Evolutionary conservation across 2,113 vertebrate species (phyloP).

Genomic region (Apeltes quadracus): DNA sequence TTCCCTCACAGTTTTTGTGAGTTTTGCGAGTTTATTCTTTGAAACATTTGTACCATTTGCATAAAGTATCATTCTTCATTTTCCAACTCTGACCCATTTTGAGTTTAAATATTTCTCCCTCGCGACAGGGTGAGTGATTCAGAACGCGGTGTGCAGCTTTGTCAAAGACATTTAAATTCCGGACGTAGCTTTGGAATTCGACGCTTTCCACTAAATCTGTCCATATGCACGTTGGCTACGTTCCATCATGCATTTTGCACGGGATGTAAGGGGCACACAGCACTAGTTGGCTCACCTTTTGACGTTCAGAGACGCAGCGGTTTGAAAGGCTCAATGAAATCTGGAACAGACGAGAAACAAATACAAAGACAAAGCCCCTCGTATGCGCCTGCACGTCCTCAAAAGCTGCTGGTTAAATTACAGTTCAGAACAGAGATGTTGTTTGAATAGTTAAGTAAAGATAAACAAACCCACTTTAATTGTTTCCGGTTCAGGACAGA

Average conservation of each 20-base stretch:
- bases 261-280: conserved; percentile 11
- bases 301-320: conserved; percentile 1
- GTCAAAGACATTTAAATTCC: conserved; percentile 38
- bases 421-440: conserved; percentile 12
- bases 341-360: conserved; percentile 41
- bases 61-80: conserved; percentile 8
- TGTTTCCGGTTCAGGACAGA: not conserved
- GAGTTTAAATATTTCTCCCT: conserved; percentile 66
- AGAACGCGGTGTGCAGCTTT: conserved; percentile 23
- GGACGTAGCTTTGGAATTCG: conserved; percentile 29
- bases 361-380: conserved; percentile 37
- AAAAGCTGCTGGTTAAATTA: not conserved
- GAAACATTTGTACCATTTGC: conserved; percentile 26
- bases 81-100: not conserved
- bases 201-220: conserved; percentile 41
- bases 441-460: not conserved
- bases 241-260: conserved; percentile 63
- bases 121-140: conserved; percentile 62
- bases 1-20: conserved; percentile 13
- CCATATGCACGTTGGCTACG: conserved; percentile 57
- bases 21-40: conserved; percentile 6
- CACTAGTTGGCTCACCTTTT: conserved; percentile 8
- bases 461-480: not conserved
- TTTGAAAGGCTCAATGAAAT: conserved; percentile 49
- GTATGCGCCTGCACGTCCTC: conserved; percentile 40